phyloP scores from a whole-genome alignment of 2,888 invertebrate genomes.

The Galeopsomyia nigrocyanea region DNA sequence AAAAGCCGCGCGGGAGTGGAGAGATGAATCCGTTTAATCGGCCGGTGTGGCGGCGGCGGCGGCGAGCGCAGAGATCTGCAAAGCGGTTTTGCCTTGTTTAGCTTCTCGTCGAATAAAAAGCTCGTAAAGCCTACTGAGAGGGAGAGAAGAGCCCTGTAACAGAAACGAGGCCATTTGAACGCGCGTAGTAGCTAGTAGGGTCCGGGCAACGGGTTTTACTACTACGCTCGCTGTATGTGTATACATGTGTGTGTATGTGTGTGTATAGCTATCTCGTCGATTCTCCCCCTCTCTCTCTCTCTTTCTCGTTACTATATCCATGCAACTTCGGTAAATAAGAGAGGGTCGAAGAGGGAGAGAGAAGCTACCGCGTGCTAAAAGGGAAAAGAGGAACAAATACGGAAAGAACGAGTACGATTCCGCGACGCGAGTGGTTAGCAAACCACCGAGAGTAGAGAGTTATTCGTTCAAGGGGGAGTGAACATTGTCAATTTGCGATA shows the following conservation, averaged over 20 bases:
- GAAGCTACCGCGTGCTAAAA: neutral
- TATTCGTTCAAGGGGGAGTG: too few species aligned
- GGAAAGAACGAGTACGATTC: neutral
- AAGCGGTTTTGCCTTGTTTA: too few species aligned
- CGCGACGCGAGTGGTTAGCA: neutral
- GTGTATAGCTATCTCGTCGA: too few species aligned
- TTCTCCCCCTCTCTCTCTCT: neutral
- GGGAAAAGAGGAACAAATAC: neutral
- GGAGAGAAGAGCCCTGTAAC: neutral
- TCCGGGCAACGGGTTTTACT: too few species aligned
- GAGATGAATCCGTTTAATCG: too few species aligned
- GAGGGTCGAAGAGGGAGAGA: conserved; percentile 1
- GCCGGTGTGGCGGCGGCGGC: too few species aligned
- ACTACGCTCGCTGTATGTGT: too few species aligned
- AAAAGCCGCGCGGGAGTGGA: too few species aligned
- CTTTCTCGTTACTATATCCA: conserved; percentile 1
- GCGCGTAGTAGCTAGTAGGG: too few species aligned
- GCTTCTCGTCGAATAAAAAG: conserved; percentile 18
- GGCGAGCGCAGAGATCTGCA: too few species aligned
- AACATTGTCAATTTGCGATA: too few species aligned
- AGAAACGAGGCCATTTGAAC: neutral
- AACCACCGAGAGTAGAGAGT: neutral
- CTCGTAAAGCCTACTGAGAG: conserved; percentile 19
- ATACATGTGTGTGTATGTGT: too few species aligned
- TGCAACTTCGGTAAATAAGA: neutral